Percentiles rank a stretch among this genome's conserved stretches.
phyloP scores from a whole-genome alignment of 37 sponge, comb jelly and placozoan genomes.

The Beroe forskalii region DNA sequence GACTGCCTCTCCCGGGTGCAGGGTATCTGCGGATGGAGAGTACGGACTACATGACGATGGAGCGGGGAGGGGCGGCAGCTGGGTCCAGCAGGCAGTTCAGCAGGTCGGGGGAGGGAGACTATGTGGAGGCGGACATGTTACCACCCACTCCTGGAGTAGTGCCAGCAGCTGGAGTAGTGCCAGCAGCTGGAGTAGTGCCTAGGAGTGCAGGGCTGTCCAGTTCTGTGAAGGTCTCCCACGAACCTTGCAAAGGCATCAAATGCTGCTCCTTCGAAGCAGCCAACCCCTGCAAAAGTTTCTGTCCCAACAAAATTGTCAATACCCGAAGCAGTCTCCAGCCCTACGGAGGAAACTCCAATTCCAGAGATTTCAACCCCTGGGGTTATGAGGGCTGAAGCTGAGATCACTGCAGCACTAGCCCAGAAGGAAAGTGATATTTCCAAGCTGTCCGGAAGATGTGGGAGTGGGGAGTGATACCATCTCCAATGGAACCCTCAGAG shows the following conservation, averaged over 20 bases:
- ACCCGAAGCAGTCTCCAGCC: too few species aligned
- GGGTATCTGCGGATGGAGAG: neutral
- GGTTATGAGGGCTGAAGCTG: neutral
- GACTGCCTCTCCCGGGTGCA: neutral
- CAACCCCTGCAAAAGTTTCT: too few species aligned
- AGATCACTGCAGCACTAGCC: too few species aligned
- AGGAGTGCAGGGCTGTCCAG: too few species aligned
- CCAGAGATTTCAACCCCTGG: neutral
- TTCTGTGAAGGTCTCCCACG: too few species aligned
- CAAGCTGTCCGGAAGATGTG: neutral
- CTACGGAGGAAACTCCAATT: neutral
- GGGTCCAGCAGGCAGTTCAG: neutral
- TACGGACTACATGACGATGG: neutral
- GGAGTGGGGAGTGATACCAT: constrained; percentile 35
- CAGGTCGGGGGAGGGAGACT: constrained; percentile 10
- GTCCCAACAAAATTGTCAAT: too few species aligned
- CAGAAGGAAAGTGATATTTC: too few species aligned
- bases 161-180: too few species aligned
- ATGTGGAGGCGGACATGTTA: constrained; percentile 5
- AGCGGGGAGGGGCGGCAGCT: neutral
- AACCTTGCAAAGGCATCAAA: too few species aligned
- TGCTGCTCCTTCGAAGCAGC: too few species aligned
- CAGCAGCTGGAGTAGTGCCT: too few species aligned
- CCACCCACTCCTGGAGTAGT: neutral
- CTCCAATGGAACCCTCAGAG: neutral